These are phyloP conservation scores for Rhinopithecus roxellana DNA, from an alignment of 2,113 vertebrate species.

Conservation along the genomic window DNA sequence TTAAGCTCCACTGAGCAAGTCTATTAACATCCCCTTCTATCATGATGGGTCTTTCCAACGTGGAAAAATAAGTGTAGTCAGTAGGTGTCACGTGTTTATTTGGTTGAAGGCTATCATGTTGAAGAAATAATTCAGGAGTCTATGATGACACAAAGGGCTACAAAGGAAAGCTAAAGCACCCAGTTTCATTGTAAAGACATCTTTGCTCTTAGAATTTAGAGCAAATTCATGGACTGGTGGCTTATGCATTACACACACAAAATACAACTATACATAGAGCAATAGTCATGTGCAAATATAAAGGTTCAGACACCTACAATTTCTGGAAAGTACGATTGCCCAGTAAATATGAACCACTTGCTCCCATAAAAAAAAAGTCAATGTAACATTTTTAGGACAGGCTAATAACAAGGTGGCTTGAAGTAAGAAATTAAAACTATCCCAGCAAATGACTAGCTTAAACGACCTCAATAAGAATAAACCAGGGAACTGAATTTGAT, in stretches of 20 bases:
- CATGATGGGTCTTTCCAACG: background rate
- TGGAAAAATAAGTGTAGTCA: background rate
- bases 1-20: background rate
- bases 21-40: slow-evolving; percentile 11
- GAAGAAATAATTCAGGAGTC: background rate
- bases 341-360: background rate
- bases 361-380: background rate
- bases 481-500: background rate
- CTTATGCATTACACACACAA: background rate
- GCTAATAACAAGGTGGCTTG: slow-evolving; percentile 21
- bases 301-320: background rate
- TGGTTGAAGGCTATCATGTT: background rate
- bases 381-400: slow-evolving; percentile 7
- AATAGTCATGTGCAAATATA: background rate
- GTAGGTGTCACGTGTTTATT: background rate
- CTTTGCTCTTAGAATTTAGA: background rate
- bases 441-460: slow-evolving; percentile 19
- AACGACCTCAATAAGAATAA: background rate
- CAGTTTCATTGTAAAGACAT: background rate
- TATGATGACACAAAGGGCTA: background rate
- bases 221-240: background rate
- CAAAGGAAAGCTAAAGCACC: background rate
- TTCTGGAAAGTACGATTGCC: background rate
- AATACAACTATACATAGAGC: background rate
- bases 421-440: slow-evolving; percentile 32